phyloP scores from a whole-genome alignment of 2,797 vertebrate genomes.

The Notoglanidium macrostoma region DNA sequence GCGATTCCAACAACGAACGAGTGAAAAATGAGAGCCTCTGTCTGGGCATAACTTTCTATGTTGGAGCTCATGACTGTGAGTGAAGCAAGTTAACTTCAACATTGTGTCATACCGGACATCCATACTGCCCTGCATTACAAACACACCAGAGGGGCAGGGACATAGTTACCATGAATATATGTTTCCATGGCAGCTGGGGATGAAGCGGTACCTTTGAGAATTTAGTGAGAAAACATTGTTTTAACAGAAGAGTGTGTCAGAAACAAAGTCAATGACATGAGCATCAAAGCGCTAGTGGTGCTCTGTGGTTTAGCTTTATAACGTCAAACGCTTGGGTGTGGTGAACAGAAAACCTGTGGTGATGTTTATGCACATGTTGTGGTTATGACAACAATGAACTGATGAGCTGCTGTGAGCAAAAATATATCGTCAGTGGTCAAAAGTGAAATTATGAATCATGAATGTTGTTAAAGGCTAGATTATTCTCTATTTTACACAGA shows the following conservation, averaged over 20 bases:
- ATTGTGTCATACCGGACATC: not conserved
- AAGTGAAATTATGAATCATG: not conserved
- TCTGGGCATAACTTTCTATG: not conserved
- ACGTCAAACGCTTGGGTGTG: not conserved
- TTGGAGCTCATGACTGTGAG: not conserved
- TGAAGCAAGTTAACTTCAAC: not conserved
- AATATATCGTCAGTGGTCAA: not conserved
- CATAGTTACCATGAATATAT: constrained; percentile 10
- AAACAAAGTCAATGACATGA: not conserved
- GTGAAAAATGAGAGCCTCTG: not conserved
- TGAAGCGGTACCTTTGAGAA: not conserved
- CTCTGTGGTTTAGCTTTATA: not conserved
- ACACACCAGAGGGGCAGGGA: not conserved
- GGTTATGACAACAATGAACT: not conserved
- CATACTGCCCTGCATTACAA: not conserved
- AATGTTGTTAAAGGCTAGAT: not conserved
- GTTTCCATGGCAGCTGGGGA: constrained; percentile 30
- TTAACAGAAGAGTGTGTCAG: not conserved
- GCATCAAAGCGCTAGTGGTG: not conserved
- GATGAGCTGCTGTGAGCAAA: not conserved
- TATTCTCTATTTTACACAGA: not conserved
- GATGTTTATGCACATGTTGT: not conserved
- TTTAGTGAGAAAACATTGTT: constrained; percentile 8
- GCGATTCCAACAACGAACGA: not conserved
- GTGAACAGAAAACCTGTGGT: not conserved